These are phyloP conservation scores for Macrochelys suwanniensis DNA, from an alignment of 2,797 vertebrate genomes.

Conservation along the genomic window DNA sequence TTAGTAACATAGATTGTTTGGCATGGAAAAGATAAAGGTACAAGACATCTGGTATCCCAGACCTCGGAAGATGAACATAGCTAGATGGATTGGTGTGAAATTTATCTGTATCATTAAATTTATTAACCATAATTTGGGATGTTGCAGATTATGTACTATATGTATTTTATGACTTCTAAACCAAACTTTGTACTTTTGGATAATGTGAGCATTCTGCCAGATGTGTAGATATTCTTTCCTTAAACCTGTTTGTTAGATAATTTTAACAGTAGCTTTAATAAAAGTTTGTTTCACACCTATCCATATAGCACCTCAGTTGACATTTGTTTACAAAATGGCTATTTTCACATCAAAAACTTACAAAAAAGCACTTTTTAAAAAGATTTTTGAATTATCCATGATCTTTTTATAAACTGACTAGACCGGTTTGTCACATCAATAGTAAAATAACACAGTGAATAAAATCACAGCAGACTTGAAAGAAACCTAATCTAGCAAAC, in stretches of 20 bases:
- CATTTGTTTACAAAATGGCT: neutral
- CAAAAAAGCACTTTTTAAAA: neutral
- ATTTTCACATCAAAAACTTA: neutral
- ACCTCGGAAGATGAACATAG: neutral
- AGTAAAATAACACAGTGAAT: neutral
- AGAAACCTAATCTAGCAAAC: neutral
- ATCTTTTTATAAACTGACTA: neutral
- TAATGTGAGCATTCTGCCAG: no score
- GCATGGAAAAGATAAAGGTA: neutral
- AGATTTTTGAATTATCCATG: neutral
- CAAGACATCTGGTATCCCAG: neutral
- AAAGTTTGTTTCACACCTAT: neutral
- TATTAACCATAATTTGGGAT: no score
- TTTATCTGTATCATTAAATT: neutral
- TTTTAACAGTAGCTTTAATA: no score
- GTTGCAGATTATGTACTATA: no score
- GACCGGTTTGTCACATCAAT: neutral
- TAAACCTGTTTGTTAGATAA: no score
- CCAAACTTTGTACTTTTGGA: no score
- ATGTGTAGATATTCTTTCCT: no score
- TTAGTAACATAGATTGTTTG: neutral
- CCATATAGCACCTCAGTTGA: neutral
- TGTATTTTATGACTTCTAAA: no score
- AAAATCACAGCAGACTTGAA: conserved; percentile 6
- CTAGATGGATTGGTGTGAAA: neutral